Percentiles rank a stretch among this genome's conserved stretches.
Evolutionary conservation across 1,140 invertebrate genomes (phyloP).

Genomic region (Spodoptera litura): DNA sequence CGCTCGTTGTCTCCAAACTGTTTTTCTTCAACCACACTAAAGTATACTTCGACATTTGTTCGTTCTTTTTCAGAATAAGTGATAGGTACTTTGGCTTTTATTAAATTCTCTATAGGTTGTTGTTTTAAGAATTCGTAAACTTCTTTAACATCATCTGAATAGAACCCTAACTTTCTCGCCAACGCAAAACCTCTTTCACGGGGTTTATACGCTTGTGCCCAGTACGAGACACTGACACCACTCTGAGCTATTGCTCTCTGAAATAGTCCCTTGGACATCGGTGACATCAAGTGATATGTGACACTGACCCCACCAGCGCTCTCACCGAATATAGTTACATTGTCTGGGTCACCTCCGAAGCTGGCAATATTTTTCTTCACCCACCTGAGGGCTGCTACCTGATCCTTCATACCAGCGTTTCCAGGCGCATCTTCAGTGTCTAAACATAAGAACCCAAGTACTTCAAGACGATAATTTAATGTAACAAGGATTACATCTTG

Average conservation of each 20-base stretch:
- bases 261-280: slow-evolving; percentile 37
- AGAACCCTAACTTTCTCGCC: slow-evolving; percentile 21
- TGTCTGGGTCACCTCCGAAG: slow-evolving; percentile 33
- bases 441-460: slow-evolving; percentile 35
- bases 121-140: slow-evolving; percentile 27
- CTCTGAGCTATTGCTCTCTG: slow-evolving; percentile 35
- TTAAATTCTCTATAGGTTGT: slow-evolving; percentile 16
- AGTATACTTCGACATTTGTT: neutral
- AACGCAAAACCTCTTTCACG: slow-evolving; percentile 19
- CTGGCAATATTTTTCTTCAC: slow-evolving; percentile 22
- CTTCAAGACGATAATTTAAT: slow-evolving; percentile 32
- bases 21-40: slow-evolving; percentile 15
- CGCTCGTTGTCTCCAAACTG: slow-evolving; percentile 7
- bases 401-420: slow-evolving; percentile 42
- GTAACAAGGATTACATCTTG: slow-evolving; percentile 36
- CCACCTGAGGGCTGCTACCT: slow-evolving; percentile 31
- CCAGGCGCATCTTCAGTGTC: slow-evolving; percentile 41
- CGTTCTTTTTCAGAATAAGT: neutral
- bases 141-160: slow-evolving; percentile 23
- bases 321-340: slow-evolving; percentile 32
- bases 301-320: slow-evolving; percentile 37
- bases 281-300: slow-evolving; percentile 25
- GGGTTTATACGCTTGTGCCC: slow-evolving; percentile 12
- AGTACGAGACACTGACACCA: slow-evolving; percentile 7
- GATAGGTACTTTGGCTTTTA: slow-evolving; percentile 11